Evolutionary conservation across 1,140 invertebrate genomes (phyloP).

Genomic region (Ooceraea biroi): DNA sequence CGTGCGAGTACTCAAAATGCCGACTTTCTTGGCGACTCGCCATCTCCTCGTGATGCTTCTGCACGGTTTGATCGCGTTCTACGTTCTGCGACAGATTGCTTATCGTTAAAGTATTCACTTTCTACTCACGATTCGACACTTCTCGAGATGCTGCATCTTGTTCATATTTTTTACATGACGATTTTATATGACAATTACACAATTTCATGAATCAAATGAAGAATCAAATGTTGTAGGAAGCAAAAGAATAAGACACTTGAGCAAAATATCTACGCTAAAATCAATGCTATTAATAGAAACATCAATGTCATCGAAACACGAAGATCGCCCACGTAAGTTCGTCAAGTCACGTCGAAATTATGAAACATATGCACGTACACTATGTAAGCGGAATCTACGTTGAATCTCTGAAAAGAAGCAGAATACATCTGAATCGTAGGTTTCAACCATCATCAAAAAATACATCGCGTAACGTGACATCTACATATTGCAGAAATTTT

Average conservation of each 20-base stretch:
- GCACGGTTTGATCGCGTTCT: constrained; percentile 21
- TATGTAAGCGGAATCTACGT: neutral
- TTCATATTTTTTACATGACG: neutral
- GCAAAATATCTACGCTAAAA: constrained; percentile 33
- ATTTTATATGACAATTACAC: too few species aligned
- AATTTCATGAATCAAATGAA: too few species aligned
- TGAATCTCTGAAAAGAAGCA: neutral
- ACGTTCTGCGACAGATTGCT: constrained; percentile 8
- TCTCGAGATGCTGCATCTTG: neutral
- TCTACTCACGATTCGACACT: constrained; percentile 22
- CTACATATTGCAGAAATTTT: too few species aligned
- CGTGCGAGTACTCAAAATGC: constrained; percentile 35
- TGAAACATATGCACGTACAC: constrained; percentile 28
- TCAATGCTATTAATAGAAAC: constrained; percentile 15
- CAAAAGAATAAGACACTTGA: neutral
- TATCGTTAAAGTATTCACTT: constrained; percentile 29
- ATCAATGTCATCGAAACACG: constrained; percentile 1
- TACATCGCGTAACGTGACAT: too few species aligned
- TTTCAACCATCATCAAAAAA: too few species aligned
- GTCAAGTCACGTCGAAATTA: constrained; percentile 33
- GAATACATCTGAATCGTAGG: neutral
- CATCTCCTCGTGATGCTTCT: constrained; percentile 16
- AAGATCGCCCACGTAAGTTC: neutral
- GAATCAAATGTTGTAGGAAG: neutral
- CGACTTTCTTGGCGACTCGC: constrained; percentile 26